Evolutionary conservation across 2,113 vertebrate genomes (phyloP).

Genomic region (Ia io): DNA sequence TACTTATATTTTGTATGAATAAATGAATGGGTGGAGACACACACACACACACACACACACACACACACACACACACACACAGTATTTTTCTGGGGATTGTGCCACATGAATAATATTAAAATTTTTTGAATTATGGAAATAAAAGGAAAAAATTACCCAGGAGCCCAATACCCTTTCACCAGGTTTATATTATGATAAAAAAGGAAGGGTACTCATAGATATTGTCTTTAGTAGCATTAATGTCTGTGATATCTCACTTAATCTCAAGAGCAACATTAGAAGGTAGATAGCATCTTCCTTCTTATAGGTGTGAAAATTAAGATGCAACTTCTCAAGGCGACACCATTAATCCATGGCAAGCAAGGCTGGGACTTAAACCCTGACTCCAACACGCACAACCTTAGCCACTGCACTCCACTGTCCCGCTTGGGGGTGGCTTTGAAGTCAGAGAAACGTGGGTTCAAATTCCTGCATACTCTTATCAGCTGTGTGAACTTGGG

Average conservation of each 20-base stretch:
- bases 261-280: not conserved
- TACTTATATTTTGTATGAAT: not conserved
- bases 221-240: not conserved
- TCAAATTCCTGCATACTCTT: not conserved
- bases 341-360: not conserved
- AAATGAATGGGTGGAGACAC: not conserved
- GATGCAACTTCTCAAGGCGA: not conserved
- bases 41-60: not conserved
- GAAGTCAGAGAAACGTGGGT: not conserved
- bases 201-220: not conserved
- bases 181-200: not conserved
- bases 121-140: not conserved
- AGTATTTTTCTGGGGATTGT: not conserved
- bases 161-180: not conserved
- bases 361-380: not conserved
- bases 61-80: not conserved
- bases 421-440: not conserved
- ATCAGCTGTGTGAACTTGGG: not conserved
- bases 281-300: not conserved
- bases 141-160: not conserved
- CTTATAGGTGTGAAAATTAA: not conserved
- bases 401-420: fast-evolving
- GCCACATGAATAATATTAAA: not conserved
- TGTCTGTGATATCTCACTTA: not conserved
- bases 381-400: not conserved